Base-by-base conservation (phyloP, 2,113 vertebrate genomes). In the Misgurnus mizolepis region DNA sequence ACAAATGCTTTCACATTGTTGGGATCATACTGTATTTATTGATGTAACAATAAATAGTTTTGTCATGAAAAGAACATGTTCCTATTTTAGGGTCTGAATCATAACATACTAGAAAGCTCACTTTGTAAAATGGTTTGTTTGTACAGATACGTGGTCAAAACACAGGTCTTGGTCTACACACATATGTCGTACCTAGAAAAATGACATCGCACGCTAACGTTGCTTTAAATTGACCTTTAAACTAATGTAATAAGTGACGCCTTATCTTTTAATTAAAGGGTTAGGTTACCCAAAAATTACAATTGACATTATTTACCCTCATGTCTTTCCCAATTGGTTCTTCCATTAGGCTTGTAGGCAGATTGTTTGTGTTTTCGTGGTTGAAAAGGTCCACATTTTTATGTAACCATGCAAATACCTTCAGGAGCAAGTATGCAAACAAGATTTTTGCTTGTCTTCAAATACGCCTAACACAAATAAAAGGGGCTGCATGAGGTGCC, bases 11-110 rank as follows among this genome's bases (percentile, higher is more conserved):
- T 64, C 10, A 45, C 8, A 41, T 39, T 66, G 39, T 72, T 65
- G 49, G 68, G 69, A 43, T 60, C 60, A 72, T 73, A 72, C 39
- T 73, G 69, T 79, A 79, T 80, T 80, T 80, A 80, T 71, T 80
- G 17, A 60, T 53, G 49, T 22, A 7, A 22, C 34, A 47, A 58
- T 55, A 56, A 66, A 6, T n/a, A 3, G 14, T 55, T 75, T 66
- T 56, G 49, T 72, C 60, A 17, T 34, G 18, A 73, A 80, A 47
- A 18, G 17, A 74, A 47, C 47, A 27, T 53, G 34, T 72, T 65
- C 69, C 18, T 65, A 70, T 27, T 15, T 15, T 55, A 45, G 34
- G 34, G 10, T 14, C 17, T 12, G 5, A 41, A 10, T 77, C 49
- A 47, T 64, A 34, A 76, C 74, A 58, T 58, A 55, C 17, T 55